A percentile compares a stretch with the other conserved stretches of the same genome.
Evolutionary conservation across 1,140 invertebrate species (phyloP).

Genomic region (Hyles vespertilio): DNA sequence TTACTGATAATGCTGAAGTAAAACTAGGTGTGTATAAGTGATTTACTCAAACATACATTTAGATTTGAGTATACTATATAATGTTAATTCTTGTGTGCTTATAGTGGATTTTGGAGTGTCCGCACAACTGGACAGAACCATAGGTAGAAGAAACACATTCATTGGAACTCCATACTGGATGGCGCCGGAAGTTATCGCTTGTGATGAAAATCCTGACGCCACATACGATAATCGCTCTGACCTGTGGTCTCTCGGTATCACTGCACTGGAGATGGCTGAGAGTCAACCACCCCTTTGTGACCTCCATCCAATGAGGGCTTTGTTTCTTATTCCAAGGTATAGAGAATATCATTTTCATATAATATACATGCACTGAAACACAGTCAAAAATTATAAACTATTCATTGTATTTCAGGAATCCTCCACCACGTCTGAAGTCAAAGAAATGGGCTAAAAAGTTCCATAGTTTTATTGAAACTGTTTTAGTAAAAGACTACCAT

Average conservation of each 20-base stretch:
- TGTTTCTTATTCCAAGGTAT: slow-evolving; percentile 96
- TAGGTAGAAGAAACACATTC: slow-evolving; percentile 98
- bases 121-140: slow-evolving; percentile 98
- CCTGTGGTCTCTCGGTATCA: slow-evolving; percentile 98
- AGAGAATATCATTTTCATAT: background rate
- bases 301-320: slow-evolving; percentile 98
- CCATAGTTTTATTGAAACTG: slow-evolving; percentile 84
- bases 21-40: slow-evolving; percentile 86
- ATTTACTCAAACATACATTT: background rate
- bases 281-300: slow-evolving; percentile 99
- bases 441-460: slow-evolving; percentile 99
- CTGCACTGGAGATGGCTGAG: slow-evolving; percentile 99
- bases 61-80: background rate
- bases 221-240: slow-evolving; percentile 99
- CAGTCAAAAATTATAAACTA: background rate
- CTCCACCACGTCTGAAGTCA: slow-evolving; percentile 96
- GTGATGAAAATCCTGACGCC: slow-evolving; percentile 99
- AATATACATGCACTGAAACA: background rate
- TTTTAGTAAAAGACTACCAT: slow-evolving; percentile 96
- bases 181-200: slow-evolving; percentile 98
- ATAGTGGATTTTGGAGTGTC: slow-evolving; percentile 99
- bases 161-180: slow-evolving; percentile 99
- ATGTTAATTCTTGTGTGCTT: background rate
- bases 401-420: slow-evolving; percentile 78
- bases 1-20: slow-evolving; percentile 99